Evolutionary conservation across 2,888 invertebrate genomes (phyloP).

Genomic region (Cataglyphis altisquamis): DNA sequence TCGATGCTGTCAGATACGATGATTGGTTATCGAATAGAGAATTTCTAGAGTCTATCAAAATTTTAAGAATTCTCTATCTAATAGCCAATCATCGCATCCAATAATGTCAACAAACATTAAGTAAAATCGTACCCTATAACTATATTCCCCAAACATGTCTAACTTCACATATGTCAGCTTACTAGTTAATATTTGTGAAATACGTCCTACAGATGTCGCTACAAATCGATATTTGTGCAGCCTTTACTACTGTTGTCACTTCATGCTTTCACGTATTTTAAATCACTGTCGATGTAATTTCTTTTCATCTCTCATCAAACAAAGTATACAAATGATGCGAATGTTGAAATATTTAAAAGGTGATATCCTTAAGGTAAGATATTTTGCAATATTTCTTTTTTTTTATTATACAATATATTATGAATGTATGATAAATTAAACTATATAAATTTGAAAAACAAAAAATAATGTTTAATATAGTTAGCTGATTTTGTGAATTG

Average conservation of each 20-base stretch:
- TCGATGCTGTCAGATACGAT: too few relatives aligned
- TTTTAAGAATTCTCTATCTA: too few relatives aligned
- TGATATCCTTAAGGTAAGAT: not conserved
- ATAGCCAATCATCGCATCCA: too few relatives aligned
- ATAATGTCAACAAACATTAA: too few relatives aligned
- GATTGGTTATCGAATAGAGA: too few relatives aligned
- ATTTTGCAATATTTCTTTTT: not conserved
- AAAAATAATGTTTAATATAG: not conserved
- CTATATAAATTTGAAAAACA: not conserved
- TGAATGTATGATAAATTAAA: not conserved
- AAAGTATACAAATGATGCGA: not conserved
- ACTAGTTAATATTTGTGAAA: not conserved
- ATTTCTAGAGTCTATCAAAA: too few relatives aligned
- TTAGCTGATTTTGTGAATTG: not conserved
- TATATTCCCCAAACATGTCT: not conserved
- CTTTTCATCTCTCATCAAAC: not conserved
- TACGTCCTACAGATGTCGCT: not conserved
- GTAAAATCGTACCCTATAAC: too few relatives aligned
- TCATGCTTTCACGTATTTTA: not conserved
- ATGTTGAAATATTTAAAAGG: not conserved
- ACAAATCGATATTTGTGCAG: not conserved
- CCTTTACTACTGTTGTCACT: not conserved
- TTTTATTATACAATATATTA: not conserved
- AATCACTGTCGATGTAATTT: not conserved
- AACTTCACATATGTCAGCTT: not conserved